These are phyloP conservation scores for Neodontobutis hainanensis DNA, from an alignment of 2,113 vertebrate genomes.

Conservation along the genomic window DNA sequence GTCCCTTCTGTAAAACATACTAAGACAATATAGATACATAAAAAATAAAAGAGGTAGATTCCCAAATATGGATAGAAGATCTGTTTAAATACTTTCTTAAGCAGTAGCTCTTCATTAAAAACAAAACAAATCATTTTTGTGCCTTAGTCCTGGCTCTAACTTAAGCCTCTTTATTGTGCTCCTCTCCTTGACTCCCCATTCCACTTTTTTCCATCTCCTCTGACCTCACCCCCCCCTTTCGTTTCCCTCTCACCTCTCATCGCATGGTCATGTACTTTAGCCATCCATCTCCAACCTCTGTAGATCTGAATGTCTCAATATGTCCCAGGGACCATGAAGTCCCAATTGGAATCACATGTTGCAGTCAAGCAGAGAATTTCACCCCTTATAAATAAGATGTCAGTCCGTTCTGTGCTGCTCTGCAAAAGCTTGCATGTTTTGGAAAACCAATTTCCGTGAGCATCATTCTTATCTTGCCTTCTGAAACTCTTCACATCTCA, in stretches of 20 bases:
- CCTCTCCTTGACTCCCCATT: conserved; percentile 34
- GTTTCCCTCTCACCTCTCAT: conserved; percentile 50
- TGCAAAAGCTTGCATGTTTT: conserved; percentile 4
- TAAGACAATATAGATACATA: no score
- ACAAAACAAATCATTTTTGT: no score
- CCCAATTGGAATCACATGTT: conserved; percentile 81
- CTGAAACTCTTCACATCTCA: conserved; percentile 7
- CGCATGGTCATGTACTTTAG: conserved; percentile 74
- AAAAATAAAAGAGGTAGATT: no score
- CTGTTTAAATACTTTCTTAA: conserved; percentile 4
- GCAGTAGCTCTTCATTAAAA: no score
- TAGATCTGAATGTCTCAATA: conserved; percentile 69
- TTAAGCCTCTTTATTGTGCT: conserved; percentile 6
- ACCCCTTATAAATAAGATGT: conserved; percentile 74
- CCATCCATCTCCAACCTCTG: conserved; percentile 74
- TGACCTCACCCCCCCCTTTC: conserved; percentile 6
- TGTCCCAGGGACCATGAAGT: conserved; percentile 68
- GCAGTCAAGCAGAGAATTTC: conserved; percentile 57
- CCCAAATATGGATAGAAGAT: no score
- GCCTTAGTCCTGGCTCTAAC: no score
- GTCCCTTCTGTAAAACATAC: no score
- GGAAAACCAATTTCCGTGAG: conserved; percentile 3
- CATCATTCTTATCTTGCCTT: conserved; percentile 7
- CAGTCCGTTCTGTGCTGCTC: conserved; percentile 36
- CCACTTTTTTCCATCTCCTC: conserved; percentile 13